Conservation (phyloP, 2,888 invertebrate species). For the Agriopis marginaria region DNA sequence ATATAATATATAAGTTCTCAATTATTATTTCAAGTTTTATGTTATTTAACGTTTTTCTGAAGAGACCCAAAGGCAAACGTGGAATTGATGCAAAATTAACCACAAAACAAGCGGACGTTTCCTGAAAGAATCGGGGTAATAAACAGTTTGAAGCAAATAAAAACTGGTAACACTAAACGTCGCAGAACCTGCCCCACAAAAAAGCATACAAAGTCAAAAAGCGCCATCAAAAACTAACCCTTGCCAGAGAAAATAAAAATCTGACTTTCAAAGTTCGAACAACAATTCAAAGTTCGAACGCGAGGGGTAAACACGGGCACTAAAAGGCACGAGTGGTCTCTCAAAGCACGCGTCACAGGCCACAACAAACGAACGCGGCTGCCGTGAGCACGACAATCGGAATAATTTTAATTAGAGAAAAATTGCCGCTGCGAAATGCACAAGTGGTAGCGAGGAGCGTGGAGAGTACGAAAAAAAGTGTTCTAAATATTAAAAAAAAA, state of each 20-base stretch:
- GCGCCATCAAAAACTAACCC: conserved; percentile 54
- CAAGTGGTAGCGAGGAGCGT: conserved; percentile 57
- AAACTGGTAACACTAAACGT: not conserved
- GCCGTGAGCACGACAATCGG: conserved; percentile 78
- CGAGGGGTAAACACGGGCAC: conserved; percentile 82
- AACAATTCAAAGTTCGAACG: conserved; percentile 70
- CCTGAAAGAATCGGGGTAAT: too few species aligned
- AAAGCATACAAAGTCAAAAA: conserved; percentile 39
- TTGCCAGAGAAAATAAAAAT: conserved; percentile 62
- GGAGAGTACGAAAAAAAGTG: conserved; percentile 40
- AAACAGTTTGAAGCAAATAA: not conserved
- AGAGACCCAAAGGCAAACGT: too few species aligned
- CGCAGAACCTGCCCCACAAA: not conserved
- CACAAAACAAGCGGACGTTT: too few species aligned
- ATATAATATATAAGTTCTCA: too few species aligned
- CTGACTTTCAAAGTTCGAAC: conserved; percentile 56
- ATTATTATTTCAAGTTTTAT: too few species aligned
- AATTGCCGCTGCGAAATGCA: conserved; percentile 76
- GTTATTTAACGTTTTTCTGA: too few species aligned
- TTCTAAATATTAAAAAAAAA: conserved; percentile 20
- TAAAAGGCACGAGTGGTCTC: conserved; percentile 82
- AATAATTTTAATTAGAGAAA: conserved; percentile 86
- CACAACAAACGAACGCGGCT: conserved; percentile 81
- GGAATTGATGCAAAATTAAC: too few species aligned
- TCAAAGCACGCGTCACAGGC: conserved; percentile 80